Evolutionary conservation across 2,113 vertebrate genomes (phyloP).

Genomic region (Oriolus oriolus): DNA sequence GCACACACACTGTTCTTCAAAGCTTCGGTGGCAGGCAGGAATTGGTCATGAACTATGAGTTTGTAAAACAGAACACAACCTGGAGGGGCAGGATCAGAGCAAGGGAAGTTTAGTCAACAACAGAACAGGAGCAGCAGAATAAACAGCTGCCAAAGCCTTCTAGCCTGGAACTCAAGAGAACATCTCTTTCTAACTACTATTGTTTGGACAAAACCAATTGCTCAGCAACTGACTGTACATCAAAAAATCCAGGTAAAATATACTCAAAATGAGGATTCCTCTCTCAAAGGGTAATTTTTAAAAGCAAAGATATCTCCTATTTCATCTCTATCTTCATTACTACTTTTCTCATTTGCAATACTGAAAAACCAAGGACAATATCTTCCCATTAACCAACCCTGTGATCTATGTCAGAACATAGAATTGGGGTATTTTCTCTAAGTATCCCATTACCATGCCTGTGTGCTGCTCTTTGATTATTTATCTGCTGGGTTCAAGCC

Average conservation of each 20-base stretch:
- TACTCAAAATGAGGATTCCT: not conserved
- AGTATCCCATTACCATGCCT: rapidly evolving
- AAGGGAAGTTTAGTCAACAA: not conserved
- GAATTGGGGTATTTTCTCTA: not conserved
- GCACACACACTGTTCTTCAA: not conserved
- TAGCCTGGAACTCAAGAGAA: not conserved
- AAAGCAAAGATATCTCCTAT: not conserved
- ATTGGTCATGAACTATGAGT: not conserved
- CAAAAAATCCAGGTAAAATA: not conserved
- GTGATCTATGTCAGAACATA: not conserved
- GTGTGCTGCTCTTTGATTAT: not conserved
- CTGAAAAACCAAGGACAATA: not conserved
- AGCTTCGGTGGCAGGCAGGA: not conserved
- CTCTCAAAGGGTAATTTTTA: not conserved
- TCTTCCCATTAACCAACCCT: not conserved
- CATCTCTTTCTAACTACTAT: not conserved
- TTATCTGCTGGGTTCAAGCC: not conserved
- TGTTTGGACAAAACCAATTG: not conserved
- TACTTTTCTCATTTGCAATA: not conserved
- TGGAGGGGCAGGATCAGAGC: not conserved
- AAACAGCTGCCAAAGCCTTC: not conserved
- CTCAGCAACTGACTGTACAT: not conserved
- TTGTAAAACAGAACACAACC: not conserved
- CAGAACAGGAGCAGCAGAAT: not conserved
- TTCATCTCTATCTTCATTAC: not conserved